phyloP scores from a whole-genome alignment of 2,113 vertebrate species.

The Emydocephalus ijimae region DNA sequence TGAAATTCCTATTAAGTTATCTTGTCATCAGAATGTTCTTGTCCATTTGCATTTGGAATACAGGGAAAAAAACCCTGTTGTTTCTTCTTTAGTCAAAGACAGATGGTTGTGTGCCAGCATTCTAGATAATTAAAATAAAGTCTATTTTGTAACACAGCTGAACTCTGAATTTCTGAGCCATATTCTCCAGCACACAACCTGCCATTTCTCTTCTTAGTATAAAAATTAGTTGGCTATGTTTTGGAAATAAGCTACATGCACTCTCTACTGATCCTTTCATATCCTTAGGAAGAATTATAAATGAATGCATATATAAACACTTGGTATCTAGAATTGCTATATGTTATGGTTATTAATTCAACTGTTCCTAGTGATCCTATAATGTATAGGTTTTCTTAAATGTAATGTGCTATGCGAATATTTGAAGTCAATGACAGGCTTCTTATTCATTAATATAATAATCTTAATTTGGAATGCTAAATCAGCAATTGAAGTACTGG shows the following conservation, averaged over 20 bases:
- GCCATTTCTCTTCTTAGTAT: neutral
- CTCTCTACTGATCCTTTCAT: slow-evolving; percentile 1
- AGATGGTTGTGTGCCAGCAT: neutral
- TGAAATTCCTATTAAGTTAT: slow-evolving; percentile 21
- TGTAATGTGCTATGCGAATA: neutral
- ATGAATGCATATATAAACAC: neutral
- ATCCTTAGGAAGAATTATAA: slow-evolving; percentile 7
- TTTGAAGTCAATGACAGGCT: neutral
- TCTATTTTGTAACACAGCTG: slow-evolving; percentile 1
- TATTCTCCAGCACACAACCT: neutral
- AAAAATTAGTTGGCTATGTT: neutral
- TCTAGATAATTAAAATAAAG: slow-evolving; percentile 25
- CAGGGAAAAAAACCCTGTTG: neutral
- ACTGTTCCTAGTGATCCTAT: neutral
- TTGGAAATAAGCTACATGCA: neutral
- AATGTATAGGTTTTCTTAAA: neutral
- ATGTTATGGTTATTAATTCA: slow-evolving; percentile 4
- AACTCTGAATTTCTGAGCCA: neutral
- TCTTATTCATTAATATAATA: neutral
- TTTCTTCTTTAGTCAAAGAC: slow-evolving; percentile 24
- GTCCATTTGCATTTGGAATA: slow-evolving; percentile 12
- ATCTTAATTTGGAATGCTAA: neutral
- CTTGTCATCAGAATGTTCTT: slow-evolving; percentile 28
- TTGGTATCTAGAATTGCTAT: neutral
- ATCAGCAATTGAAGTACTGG: neutral